Evolutionary conservation across 2,888 invertebrate species (phyloP), one percentile per base, ranked within the genome.

Genomic region (Rhogogaster chlorosoma): DNA sequence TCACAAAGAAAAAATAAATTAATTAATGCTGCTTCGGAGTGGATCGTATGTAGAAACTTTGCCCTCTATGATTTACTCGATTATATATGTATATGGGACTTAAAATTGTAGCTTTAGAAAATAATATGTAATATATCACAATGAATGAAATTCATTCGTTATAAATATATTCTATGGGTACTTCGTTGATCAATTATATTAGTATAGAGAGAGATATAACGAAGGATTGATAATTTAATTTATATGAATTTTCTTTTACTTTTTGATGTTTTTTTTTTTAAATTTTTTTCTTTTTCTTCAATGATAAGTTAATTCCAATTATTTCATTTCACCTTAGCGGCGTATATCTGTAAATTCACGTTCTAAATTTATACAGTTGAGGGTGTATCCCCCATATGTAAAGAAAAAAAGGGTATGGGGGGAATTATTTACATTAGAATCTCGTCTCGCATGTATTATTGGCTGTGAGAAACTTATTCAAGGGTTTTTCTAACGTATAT

Each of bases 51-150:
- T n/a, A n/a, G n/a, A n/a, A n/a, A n/a, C n/a, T n/a, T n/a, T n/a
- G n/a, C n/a, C n/a, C n/a, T n/a, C n/a, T n/a, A n/a, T n/a, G n/a
- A n/a, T n/a, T n/a, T n/a, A n/a, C n/a, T n/a, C n/a, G n/a, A n/a
- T n/a, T 1, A 53, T 18, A 18, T 18, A 53, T 12, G 18, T 53
- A 53, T 53, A 53, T 53, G 18, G 2, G 61, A 61, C 42, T 61
- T 10, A 61, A 61, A 61, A 61, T 61, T 61, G 61, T 61, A 61
- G 61, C 61, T 61, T 61, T 61, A n/a, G 61, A 61, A n/a, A 53
- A 53, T 61, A 61, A 61, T 26, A 53, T 53, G 7, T 18, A 53
- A 5, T 61, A 26, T 61, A 26, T 22, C 26, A 26, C 53, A n/a
- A 45, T 53, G 53, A 61, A 61, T 61, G 26, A 61, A 61, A 61